Base-by-base conservation (phyloP, 92 coral and sea anemone species). In the Epizoanthus illoricatus region DNA sequence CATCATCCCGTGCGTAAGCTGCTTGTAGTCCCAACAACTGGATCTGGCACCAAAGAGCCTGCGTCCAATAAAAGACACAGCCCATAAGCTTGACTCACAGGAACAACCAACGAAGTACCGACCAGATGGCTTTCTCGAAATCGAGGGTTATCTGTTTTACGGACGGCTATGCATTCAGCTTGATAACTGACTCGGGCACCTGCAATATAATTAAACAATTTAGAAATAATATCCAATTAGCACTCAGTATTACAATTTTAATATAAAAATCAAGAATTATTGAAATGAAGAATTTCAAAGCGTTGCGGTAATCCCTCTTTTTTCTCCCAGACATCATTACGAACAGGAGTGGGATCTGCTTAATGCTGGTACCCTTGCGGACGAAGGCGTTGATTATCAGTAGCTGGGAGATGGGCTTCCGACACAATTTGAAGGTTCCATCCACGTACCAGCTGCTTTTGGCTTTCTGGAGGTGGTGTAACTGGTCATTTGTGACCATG, bases 401-500 rank as follows among this genome's bases (percentile, higher is more conserved):
- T 28, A 28, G 36, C 36, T 28, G 36, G 59, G 59, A 9, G 12
- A 55, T 1, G 12, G 59, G 59, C 59, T 55, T 9, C 59, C 59
- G 10, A 16, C 4, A 4, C 63, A 58, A n/a, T 20, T 58, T 58
- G 63, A 58, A 58, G 18, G 63, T 58, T 13, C 16, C 63, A 4
- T 58, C 63, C 18, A 73, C 7, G 33, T 73, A 73, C 79, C 79
- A 73, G 13, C n/a, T n/a, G n/a, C 17, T 41, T 8, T 28, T 28
- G 13, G 58, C 47, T 41, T 41, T 73, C 16, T 36, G n/a, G 43
- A 73, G 21, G 28, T 39, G 57, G 56, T 20, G 9, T 13, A 78
- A 11, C 83, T 58, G 62, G 24, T 57, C 23, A 11, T 57, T 54
- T 8, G 83, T 78, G 40, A 72, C 72, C 41, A 78, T 52, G 11